Base-by-base conservation (phyloP, 2,888 invertebrate species). In the Cephalotes varians region DNA sequence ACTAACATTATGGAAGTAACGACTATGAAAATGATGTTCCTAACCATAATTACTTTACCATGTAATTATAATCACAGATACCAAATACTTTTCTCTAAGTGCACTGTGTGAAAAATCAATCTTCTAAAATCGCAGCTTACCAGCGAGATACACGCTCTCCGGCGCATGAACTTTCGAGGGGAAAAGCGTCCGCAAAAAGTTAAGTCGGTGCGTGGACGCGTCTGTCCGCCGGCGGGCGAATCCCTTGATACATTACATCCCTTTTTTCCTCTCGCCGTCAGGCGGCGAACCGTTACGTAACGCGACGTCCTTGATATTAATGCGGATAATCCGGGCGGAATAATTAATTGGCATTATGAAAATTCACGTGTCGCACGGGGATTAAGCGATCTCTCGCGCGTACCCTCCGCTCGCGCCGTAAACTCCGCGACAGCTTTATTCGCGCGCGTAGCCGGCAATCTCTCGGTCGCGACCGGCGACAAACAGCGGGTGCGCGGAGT, bases 291-390 rank as follows among this genome's bases (percentile, higher is more conserved):
- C 54, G 56, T 79, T 77, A 77, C n/a, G 21, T 77, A 77, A 67
- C 56, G 67, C 44, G 56, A 18, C 44, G 28, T 67, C 67, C 56
- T 69, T 79, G 69, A 69, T 67, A 74, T 62, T 74, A 79, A 79
- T 79, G 77, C 56, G 77, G 77, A 67, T 79, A 67, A 79, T 44
- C 51, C 44, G 56, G 44, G 77, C 69, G 80, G 69, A 83, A 56
- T 80, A 25, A 64, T 64, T 83, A 62, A 44, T 79, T 31, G 82
- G 82, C 64, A 65, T 80, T 83, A 83, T 80, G 64, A 64, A 71
- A 80, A 83, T 83, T 83, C 72, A 81, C 82, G 65, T 49, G 80
- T 83, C 80, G 69, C 77, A 69, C 69, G 77, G 56, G 69, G 77
- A 67, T 79, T 79, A 79, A 56, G 69, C 69, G 69, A 34, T 34